A percentile compares a stretch with the other conserved stretches of the same genome.
Conservation (phyloP, 30 jellyfish, hydroid and myxozoan species). For the Aurelia sp. region DNA sequence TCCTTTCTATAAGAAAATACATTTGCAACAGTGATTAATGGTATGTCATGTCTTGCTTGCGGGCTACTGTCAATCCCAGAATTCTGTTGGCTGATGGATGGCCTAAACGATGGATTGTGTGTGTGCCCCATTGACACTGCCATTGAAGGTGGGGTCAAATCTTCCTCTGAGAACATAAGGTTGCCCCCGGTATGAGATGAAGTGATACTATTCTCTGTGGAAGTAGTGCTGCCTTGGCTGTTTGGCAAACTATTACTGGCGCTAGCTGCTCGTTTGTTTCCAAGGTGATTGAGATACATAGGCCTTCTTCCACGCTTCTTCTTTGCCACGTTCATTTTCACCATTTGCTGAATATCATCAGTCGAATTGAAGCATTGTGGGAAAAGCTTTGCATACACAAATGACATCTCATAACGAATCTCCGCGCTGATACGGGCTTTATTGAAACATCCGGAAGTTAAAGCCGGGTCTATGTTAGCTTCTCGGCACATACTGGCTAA, state of each 20-base stretch:
- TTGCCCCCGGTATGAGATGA: neutral
- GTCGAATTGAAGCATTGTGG: slow-evolving; percentile 49
- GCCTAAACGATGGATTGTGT: neutral
- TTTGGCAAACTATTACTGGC: neutral
- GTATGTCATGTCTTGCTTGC: slow-evolving; percentile 13
- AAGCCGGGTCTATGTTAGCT: slow-evolving; percentile 58
- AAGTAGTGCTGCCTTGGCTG: neutral
- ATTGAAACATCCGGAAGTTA: slow-evolving; percentile 63
- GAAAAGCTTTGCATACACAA: slow-evolving; percentile 47
- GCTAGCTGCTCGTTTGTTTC: neutral
- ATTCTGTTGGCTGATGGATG: neutral
- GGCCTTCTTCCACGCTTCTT: slow-evolving; percentile 33
- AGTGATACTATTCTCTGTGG: neutral
- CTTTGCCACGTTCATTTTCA: slow-evolving; percentile 1
- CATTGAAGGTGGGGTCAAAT: neutral
- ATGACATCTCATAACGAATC: slow-evolving; percentile 59
- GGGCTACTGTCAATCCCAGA: neutral
- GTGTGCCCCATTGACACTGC: neutral
- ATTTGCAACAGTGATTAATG: slow-evolving; percentile 25
- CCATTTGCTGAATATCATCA: slow-evolving; percentile 2
- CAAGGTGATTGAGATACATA: neutral
- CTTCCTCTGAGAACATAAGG: neutral
- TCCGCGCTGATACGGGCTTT: slow-evolving; percentile 68
- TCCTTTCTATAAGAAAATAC: slow-evolving; percentile 24
- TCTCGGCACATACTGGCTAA: slow-evolving; percentile 55